phyloP scores from a whole-genome alignment of 1,140 invertebrate species.

The Drosophila pseudoobscura region DNA sequence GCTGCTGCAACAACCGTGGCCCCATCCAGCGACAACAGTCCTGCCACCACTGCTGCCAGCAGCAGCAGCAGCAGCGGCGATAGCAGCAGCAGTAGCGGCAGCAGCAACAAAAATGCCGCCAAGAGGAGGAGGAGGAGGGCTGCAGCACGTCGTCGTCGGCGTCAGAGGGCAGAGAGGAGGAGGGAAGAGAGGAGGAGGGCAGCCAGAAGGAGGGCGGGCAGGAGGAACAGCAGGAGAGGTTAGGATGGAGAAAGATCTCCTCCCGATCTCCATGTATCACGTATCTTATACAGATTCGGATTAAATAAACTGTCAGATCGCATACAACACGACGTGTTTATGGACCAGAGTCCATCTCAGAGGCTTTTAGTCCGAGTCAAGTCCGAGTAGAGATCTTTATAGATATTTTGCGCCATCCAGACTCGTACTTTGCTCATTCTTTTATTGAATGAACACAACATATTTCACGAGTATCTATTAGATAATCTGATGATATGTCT shows the following conservation, averaged over 20 bases:
- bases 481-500: not conserved
- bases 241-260: conserved; percentile 1
- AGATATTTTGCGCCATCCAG: too few relatives aligned
- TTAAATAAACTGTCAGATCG: too few relatives aligned
- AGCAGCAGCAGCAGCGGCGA: not conserved
- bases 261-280: not conserved
- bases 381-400: too few relatives aligned
- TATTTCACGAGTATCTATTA: too few relatives aligned
- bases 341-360: too few relatives aligned
- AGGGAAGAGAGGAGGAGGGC: conserved; percentile 17
- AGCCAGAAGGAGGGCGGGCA: not conserved
- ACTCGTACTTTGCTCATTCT: too few relatives aligned
- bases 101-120: not conserved
- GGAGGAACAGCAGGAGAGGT: conserved; percentile 22
- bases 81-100: not conserved
- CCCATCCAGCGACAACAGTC: not conserved
- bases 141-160: conserved; percentile 16
- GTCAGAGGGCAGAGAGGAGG: conserved; percentile 21
- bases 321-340: too few relatives aligned
- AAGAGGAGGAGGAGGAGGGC: not conserved
- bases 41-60: not conserved
- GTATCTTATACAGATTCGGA: too few relatives aligned
- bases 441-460: too few relatives aligned
- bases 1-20: not conserved
- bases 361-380: too few relatives aligned